These are phyloP conservation scores for Himalopsyche phryganea DNA, from an alignment of 1,140 invertebrate species.

Conservation along the genomic window DNA sequence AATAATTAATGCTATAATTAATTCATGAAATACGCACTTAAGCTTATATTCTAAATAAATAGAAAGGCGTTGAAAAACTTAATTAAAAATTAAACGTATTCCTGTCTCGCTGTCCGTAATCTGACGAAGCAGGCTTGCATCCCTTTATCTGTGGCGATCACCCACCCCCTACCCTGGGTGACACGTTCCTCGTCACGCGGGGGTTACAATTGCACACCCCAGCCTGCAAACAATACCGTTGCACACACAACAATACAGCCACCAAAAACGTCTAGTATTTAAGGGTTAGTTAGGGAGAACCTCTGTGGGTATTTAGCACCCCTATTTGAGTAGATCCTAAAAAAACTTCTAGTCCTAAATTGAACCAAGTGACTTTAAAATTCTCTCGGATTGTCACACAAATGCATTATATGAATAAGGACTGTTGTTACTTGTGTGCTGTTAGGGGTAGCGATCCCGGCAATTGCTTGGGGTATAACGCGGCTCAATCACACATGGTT, in stretches of 20 bases:
- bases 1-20: too few relatives aligned
- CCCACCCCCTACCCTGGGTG: neutral
- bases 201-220: slow-evolving; percentile 3
- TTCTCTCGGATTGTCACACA: neutral
- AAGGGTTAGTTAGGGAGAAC: slow-evolving; percentile 34
- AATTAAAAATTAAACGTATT: slow-evolving; percentile 27
- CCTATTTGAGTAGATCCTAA: slow-evolving; percentile 22
- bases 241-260: slow-evolving; percentile 31
- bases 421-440: neutral
- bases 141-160: slow-evolving; percentile 14
- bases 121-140: slow-evolving; percentile 23
- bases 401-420: neutral
- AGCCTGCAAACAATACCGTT: slow-evolving; percentile 15
- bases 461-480: slow-evolving; percentile 24
- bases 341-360: neutral
- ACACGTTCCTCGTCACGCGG: slow-evolving; percentile 1
- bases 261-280: slow-evolving; percentile 33
- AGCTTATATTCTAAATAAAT: slow-evolving; percentile 4
- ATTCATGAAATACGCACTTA: neutral
- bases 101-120: slow-evolving; percentile 21
- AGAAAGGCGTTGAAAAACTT: slow-evolving; percentile 13
- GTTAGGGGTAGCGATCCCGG: slow-evolving; percentile 9
- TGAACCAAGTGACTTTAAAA: too few relatives aligned
- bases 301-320: slow-evolving; percentile 35
- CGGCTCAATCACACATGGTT: slow-evolving; percentile 34